These are phyloP conservation scores for Saccostrea echinata DNA, from an alignment of 1,140 invertebrate species.

Conservation along the genomic window DNA sequence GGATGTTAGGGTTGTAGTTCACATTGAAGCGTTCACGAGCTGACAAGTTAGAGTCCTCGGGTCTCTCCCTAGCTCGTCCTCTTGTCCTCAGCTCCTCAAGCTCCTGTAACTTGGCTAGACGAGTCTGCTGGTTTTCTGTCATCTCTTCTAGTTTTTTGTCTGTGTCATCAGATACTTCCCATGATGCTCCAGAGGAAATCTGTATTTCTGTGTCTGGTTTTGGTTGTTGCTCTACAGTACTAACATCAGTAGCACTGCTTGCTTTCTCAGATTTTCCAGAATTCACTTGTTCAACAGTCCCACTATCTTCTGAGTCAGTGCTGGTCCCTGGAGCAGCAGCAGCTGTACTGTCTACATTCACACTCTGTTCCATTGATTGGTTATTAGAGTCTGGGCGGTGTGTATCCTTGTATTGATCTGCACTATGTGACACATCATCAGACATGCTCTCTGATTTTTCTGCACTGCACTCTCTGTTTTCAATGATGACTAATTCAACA, in stretches of 20 bases:
- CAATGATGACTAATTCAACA: slow-evolving; percentile 14
- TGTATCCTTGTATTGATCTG: neutral
- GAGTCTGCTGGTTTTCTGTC: slow-evolving; percentile 18
- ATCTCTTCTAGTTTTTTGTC: slow-evolving; percentile 40
- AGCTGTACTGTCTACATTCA: neutral
- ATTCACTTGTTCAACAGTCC: neutral
- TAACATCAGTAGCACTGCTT: neutral
- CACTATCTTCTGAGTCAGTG: neutral
- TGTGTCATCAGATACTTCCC: slow-evolving; percentile 37
- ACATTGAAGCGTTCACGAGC: slow-evolving; percentile 49
- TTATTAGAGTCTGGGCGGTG: neutral
- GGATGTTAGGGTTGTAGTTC: neutral
- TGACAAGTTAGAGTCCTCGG: slow-evolving; percentile 38
- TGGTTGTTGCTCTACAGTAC: neutral
- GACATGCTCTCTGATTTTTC: slow-evolving; percentile 31
- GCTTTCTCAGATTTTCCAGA: neutral
- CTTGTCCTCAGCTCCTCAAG: slow-evolving; percentile 10
- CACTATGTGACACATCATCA: neutral
- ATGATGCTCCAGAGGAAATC: neutral
- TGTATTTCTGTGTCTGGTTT: slow-evolving; percentile 19
- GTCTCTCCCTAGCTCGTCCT: neutral
- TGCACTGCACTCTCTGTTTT: neutral
- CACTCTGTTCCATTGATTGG: slow-evolving; percentile 12
- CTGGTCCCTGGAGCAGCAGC: neutral
- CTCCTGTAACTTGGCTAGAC: slow-evolving; percentile 16